Conservation (phyloP, 2,113 vertebrate genomes). For the Psammodynastes pulverulentus region DNA sequence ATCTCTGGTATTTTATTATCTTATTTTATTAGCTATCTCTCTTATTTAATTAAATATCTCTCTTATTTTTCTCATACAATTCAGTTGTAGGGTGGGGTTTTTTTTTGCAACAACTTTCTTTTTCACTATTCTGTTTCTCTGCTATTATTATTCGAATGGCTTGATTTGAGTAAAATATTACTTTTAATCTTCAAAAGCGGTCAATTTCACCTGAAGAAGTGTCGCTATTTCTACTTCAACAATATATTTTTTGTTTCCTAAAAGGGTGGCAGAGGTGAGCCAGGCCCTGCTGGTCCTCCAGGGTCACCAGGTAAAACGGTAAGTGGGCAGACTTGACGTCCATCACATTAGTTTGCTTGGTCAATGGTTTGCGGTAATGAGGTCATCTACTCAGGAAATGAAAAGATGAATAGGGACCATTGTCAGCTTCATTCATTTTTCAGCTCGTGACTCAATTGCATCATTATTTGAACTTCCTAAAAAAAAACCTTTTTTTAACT, state of each 20-base stretch:
- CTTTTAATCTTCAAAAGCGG: background rate
- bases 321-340: constrained; percentile 58
- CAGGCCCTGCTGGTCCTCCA: constrained; percentile 79
- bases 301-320: constrained; percentile 87
- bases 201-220: constrained; percentile 4
- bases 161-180: background rate
- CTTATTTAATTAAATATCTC: background rate
- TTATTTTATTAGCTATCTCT: too few relatives aligned
- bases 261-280: constrained; percentile 83
- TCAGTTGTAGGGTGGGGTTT: background rate
- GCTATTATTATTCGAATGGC: background rate
- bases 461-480: constrained; percentile 22
- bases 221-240: constrained; percentile 32
- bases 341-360: constrained; percentile 17
- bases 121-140: background rate
- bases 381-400: background rate
- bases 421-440: constrained; percentile 23
- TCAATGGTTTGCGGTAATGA: background rate
- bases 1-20: background rate
- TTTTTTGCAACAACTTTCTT: background rate
- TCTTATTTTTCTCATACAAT: background rate
- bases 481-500: background rate
- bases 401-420: constrained; percentile 13
- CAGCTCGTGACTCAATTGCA: constrained; percentile 34
- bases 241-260: constrained; percentile 33